Conservation (phyloP, 2,888 invertebrate species). For the Nephrotoma flavescens region DNA sequence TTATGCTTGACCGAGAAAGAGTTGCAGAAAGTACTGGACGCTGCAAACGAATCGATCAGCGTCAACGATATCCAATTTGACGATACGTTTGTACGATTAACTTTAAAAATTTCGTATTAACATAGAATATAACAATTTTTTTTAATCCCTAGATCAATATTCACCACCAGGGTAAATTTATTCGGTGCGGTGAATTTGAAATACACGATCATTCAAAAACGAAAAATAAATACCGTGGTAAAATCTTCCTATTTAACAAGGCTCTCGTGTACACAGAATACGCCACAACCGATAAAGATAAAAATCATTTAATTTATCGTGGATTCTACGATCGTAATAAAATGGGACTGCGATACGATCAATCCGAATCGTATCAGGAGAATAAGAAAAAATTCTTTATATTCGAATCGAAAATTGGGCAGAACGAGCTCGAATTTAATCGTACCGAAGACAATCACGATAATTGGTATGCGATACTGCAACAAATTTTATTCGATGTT, state of each 20-base stretch:
- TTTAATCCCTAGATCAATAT: not conserved
- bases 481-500: not conserved
- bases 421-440: not conserved
- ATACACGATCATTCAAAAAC: not conserved
- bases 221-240: not conserved
- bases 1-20: not conserved
- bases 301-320: not conserved
- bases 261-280: not conserved
- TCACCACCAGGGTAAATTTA: not conserved
- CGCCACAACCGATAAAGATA: not conserved
- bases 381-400: not conserved
- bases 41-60: not conserved
- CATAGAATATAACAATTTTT: not conserved
- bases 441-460: not conserved
- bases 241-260: not conserved
- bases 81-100: not conserved
- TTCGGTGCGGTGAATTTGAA: not conserved
- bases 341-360: not conserved
- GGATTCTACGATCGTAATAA: not conserved
- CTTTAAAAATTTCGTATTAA: not conserved
- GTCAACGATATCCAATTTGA: not conserved
- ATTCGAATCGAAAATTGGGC: not conserved
- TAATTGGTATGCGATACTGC: not conserved
- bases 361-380: not conserved
- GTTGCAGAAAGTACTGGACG: not conserved